Conservation (phyloP, 53 echinoderm and acorn worm species). For the Actinopyga echinites region DNA sequence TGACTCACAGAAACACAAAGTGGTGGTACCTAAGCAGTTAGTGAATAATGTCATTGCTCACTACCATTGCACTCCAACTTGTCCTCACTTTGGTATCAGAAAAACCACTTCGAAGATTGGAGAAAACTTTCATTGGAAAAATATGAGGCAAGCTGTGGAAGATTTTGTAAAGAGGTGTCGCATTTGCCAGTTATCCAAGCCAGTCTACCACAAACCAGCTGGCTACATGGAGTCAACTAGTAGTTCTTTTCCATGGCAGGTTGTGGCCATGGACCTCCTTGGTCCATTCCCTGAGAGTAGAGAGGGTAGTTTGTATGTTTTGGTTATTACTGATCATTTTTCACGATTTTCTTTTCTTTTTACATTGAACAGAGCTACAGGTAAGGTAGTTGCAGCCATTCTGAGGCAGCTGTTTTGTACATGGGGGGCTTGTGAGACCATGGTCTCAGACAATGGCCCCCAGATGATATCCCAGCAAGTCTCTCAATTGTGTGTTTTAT, state of each 20-base stretch:
- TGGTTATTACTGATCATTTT: slow-evolving; percentile 44
- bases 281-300: slow-evolving; percentile 50
- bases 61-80: slow-evolving; percentile 44
- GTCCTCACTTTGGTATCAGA: slow-evolving; percentile 50
- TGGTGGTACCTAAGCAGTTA: neutral
- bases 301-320: slow-evolving; percentile 48
- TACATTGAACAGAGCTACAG: slow-evolving; percentile 41
- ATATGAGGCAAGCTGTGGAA: neutral
- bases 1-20: neutral
- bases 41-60: neutral
- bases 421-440: slow-evolving; percentile 40
- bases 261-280: slow-evolving; percentile 49
- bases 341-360: slow-evolving; percentile 42
- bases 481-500: slow-evolving; percentile 33
- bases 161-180: slow-evolving; percentile 38
- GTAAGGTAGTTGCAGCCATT: slow-evolving; percentile 17
- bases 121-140: slow-evolving; percentile 33
- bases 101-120: slow-evolving; percentile 44
- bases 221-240: slow-evolving; percentile 50
- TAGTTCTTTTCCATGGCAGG: slow-evolving; percentile 42
- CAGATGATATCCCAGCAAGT: slow-evolving; percentile 48
- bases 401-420: slow-evolving; percentile 53
- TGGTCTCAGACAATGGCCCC: slow-evolving; percentile 63
- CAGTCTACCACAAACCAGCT: slow-evolving; percentile 46
- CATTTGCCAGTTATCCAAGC: slow-evolving; percentile 40